These are phyloP conservation scores for Thalassaphorura encarpata DNA, from an alignment of 1,140 invertebrate species.

Conservation along the genomic window DNA sequence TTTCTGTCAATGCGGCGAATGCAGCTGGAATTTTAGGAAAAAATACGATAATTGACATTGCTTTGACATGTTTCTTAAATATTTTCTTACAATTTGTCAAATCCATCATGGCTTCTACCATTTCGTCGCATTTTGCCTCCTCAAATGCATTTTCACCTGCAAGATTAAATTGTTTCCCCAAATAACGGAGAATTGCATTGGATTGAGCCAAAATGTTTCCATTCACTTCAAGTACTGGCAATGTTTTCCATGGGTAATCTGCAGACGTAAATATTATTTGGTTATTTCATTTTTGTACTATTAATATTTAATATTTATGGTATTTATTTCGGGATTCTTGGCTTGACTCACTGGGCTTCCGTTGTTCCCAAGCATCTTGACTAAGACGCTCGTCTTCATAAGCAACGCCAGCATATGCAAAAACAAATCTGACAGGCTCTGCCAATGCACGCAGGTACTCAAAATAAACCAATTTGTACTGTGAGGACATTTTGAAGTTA, in stretches of 20 bases:
- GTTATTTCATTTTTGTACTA: neutral
- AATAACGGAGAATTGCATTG: neutral
- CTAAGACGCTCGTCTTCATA: neutral
- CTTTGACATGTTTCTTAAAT: too few species aligned
- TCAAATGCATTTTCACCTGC: neutral
- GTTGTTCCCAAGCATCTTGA: neutral
- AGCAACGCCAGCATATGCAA: neutral
- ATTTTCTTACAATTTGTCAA: too few species aligned
- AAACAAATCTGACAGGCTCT: neutral
- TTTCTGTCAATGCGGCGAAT: too few species aligned
- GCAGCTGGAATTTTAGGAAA: too few species aligned
- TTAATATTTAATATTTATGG: neutral
- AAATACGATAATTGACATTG: too few species aligned
- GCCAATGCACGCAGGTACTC: neutral
- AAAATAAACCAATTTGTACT: neutral
- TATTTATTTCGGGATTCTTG: neutral
- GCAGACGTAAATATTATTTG: neutral
- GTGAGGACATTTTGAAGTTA: too few species aligned
- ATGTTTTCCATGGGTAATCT: neutral
- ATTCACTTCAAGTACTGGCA: neutral
- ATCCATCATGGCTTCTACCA: neutral
- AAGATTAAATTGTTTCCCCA: neutral
- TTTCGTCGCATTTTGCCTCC: neutral
- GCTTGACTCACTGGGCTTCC: neutral
- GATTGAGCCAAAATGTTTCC: neutral